Base-by-base conservation (phyloP, 2,888 invertebrate genomes). In the Netelia virgata region DNA sequence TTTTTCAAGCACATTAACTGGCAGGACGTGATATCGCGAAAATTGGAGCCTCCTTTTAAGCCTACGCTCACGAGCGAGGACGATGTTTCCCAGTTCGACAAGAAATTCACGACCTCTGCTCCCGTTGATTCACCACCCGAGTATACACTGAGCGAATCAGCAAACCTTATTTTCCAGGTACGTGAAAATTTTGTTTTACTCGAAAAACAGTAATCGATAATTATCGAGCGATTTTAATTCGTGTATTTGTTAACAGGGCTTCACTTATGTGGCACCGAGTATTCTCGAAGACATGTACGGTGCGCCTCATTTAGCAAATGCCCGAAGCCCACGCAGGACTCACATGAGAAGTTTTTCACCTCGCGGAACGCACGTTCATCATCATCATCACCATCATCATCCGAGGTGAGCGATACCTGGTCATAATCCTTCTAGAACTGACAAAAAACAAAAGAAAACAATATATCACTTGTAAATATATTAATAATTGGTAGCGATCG, bases 21-120 rank as follows among this genome's bases (percentile, higher is more conserved):
- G 99, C 96, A 97, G 86, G 98, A 98, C 90, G 98, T 99, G 1
- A 95, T 98, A 86, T 96, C 96, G 23, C 96, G 98, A 90, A 96
- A 97, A 94, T 94, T 98, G 82, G 98, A 98, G 91, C 99, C 99
- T 63, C 99, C 99, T 43, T 98, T 98, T 92, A 98, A 97, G 94
- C 99, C 99, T 77, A 96, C 96, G 91, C 94, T 99, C 94, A 96
- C 98, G 93, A 94, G 95, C 93, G 99, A 98, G 93, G 99, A 99
- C 92, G 99, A 99, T 94, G 98, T 98, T 14, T 99, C 99, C 77
- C 98, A 99, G 93, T 99, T 99, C 94, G 99, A 99, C 94, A 98
- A 97, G 85, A 98, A 98, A 94, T 99, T 99, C 94, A 99, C 99
- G 81, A 97, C 97, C 94, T 98, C 98, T 94, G 98, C 98, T 82